phyloP scores from a whole-genome alignment of 2,888 invertebrate genomes.

The Apamea crenata region DNA sequence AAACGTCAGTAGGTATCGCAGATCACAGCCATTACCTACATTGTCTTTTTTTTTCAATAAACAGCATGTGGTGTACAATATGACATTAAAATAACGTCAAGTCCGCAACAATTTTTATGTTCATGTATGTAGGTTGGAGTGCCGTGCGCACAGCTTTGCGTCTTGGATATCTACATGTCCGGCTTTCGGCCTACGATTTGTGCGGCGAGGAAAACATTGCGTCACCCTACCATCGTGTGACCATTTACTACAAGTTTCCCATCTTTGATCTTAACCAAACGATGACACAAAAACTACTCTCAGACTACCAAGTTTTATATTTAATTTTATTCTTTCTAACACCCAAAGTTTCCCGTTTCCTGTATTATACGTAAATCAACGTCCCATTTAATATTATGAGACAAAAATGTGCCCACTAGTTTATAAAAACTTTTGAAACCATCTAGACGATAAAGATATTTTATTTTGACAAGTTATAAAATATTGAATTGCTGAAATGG shows the following conservation, averaged over 20 bases:
- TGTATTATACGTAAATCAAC: conserved; percentile 45
- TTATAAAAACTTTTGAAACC: conserved; percentile 59
- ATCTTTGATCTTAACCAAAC: conserved; percentile 65
- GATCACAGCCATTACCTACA: conserved; percentile 51
- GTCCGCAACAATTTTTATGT: conserved; percentile 83
- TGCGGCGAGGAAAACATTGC: conserved; percentile 83
- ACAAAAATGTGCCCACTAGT: conserved; percentile 66
- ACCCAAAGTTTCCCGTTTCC: conserved; percentile 32
- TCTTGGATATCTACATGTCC: conserved; percentile 82
- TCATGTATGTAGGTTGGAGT: conserved; percentile 87
- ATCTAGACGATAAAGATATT: conserved; percentile 62
- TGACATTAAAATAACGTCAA: conserved; percentile 79
- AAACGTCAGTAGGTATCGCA: conserved; percentile 49
- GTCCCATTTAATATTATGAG: conserved; percentile 42
- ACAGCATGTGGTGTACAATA: conserved; percentile 70
- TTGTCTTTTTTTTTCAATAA: conserved; percentile 63
- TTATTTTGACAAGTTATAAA: conserved; percentile 58
- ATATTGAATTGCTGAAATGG: conserved; percentile 41
- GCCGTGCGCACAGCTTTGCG: conserved; percentile 87
- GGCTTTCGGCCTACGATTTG: conserved; percentile 84
- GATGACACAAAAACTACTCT: conserved; percentile 61
- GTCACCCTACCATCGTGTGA: conserved; percentile 77
- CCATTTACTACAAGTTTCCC: conserved; percentile 71
- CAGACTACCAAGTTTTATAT: conserved; percentile 35
- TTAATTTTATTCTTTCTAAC: conserved; percentile 29